A percentile compares a stretch with the other conserved stretches of the same genome.
Evolutionary conservation across 2,797 vertebrate genomes (phyloP).

Genomic region (Sebastes matsubarae): DNA sequence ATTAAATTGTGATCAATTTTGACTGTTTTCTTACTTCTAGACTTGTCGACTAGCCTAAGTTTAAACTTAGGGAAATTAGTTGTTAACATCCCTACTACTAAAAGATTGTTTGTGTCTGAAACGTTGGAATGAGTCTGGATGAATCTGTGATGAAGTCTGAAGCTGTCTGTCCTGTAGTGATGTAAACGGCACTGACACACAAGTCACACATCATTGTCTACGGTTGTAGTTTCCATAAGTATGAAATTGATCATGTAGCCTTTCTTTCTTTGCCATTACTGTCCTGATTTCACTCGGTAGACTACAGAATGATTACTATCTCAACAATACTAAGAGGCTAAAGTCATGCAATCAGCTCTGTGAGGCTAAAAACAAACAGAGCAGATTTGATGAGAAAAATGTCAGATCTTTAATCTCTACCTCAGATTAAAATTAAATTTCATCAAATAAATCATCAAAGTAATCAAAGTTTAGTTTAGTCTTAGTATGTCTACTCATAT

Average conservation of each 20-base stretch:
- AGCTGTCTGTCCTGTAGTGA: not conserved
- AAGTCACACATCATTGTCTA: not conserved
- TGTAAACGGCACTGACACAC: not conserved
- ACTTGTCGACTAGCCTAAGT: no score
- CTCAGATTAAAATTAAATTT: not conserved
- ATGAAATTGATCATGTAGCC: not conserved
- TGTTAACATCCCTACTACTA: no score
- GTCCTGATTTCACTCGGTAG: not conserved
- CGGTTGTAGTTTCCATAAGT: not conserved
- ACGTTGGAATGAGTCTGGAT: not conserved
- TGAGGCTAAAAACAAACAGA: not conserved
- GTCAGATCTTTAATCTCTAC: not conserved
- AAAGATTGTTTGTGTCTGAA: not conserved
- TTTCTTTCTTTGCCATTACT: not conserved
- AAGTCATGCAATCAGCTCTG: not conserved
- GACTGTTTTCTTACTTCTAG: no score
- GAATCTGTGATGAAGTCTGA: conserved; percentile 1
- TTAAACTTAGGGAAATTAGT: no score
- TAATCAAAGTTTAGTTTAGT: not conserved
- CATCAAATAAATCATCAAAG: not conserved
- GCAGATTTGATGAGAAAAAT: not conserved
- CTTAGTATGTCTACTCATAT: no score
- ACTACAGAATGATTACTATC: not conserved
- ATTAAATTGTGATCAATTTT: no score
- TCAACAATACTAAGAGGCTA: no score